phyloP scores from a whole-genome alignment of 2,888 invertebrate species.

The Cactoblastis cactorum region DNA sequence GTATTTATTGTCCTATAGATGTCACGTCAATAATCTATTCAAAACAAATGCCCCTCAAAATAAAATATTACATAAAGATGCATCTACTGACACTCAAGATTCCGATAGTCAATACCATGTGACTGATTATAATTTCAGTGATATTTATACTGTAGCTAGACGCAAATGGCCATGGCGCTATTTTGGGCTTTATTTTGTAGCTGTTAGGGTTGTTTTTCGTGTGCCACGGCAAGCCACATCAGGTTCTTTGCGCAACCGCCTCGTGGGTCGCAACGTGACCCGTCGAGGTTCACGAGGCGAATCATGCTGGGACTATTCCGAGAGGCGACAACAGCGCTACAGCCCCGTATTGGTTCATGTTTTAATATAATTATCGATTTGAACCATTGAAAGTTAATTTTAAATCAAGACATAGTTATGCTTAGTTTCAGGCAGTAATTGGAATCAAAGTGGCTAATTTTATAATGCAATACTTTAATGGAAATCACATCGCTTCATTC shows the following conservation, averaged over 20 bases:
- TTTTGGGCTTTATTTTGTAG: background rate
- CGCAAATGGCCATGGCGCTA: background rate
- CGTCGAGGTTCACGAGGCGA: slow-evolving; percentile 11
- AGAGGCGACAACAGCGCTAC: background rate
- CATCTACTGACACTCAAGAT: background rate
- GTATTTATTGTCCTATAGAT: background rate
- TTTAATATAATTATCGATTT: slow-evolving; percentile 6
- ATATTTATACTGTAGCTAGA: background rate
- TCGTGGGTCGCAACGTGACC: slow-evolving; percentile 28
- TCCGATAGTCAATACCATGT: slow-evolving; percentile 1
- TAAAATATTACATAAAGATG: background rate
- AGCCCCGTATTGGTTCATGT: background rate
- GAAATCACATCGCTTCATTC: no score
- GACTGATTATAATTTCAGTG: slow-evolving; percentile 6
- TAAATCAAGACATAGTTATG: background rate
- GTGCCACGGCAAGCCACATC: slow-evolving; percentile 8
- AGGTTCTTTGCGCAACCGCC: slow-evolving; percentile 16
- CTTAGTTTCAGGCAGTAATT: background rate
- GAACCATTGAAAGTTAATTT: background rate
- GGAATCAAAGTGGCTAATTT: no score
- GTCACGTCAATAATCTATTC: background rate
- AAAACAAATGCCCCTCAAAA: background rate
- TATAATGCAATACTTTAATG: no score
- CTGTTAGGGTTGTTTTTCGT: slow-evolving; percentile 1
- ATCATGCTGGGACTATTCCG: slow-evolving; percentile 7